phyloP scores from a whole-genome alignment of 2,113 vertebrate genomes.

The Thunnus thynnus region DNA sequence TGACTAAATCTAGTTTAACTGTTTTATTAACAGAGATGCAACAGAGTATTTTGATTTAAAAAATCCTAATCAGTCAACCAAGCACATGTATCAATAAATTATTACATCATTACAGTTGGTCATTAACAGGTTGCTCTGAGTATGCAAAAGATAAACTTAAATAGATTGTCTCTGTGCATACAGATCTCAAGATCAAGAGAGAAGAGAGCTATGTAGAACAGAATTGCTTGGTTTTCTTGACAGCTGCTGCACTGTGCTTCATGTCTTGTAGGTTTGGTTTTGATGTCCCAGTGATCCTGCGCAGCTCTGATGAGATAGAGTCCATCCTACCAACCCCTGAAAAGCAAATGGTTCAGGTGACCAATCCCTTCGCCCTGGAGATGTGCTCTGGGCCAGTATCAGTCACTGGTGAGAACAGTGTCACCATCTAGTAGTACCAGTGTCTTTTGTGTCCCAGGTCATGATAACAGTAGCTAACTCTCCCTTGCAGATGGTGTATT shows the following conservation, averaged over 20 bases:
- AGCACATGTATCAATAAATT: too few relatives aligned
- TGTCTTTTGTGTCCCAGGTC: neutral
- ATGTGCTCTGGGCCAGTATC: slow-evolving; percentile 84
- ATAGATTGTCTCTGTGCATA: too few relatives aligned
- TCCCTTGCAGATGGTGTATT: slow-evolving; percentile 85
- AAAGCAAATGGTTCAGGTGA: slow-evolving; percentile 94
- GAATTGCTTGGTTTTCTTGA: neutral
- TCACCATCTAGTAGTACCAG: neutral
- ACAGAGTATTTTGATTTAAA: too few relatives aligned
- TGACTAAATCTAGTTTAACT: too few relatives aligned
- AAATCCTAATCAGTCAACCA: too few relatives aligned
- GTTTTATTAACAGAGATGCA: too few relatives aligned
- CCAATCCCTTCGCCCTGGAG: slow-evolving; percentile 93
- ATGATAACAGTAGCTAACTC: neutral
- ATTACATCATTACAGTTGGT: too few relatives aligned
- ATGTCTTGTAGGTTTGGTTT: slow-evolving; percentile 89
- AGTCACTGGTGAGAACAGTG: slow-evolving; percentile 85
- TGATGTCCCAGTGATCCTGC: slow-evolving; percentile 93
- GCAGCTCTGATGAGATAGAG: slow-evolving; percentile 91
- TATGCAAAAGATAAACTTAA: too few relatives aligned
- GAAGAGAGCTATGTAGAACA: neutral
- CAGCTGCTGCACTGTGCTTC: neutral
- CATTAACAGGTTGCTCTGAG: too few relatives aligned
- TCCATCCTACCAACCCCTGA: slow-evolving; percentile 86
- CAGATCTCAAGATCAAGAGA: neutral